phyloP scores from a whole-genome alignment of 2,113 vertebrate species.

The Ursus arctos region DNA sequence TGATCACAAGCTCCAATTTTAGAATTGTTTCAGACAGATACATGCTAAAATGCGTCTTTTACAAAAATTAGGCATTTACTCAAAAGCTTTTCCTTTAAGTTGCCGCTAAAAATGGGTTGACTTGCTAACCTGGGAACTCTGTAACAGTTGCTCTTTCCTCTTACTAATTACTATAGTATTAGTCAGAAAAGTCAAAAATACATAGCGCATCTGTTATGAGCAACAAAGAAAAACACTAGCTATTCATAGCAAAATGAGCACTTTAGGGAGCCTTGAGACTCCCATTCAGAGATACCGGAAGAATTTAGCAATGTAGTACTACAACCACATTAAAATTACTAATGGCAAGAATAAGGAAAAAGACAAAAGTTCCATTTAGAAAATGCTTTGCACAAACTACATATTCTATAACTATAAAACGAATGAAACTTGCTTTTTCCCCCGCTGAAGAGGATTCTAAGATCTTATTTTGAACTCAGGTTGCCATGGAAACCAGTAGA shows the following conservation, averaged over 20 bases:
- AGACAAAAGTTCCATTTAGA: constrained; percentile 60
- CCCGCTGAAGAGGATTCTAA: constrained; percentile 62
- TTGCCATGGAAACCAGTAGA: constrained; percentile 87
- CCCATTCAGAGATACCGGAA: constrained; percentile 54
- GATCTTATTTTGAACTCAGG: constrained; percentile 83
- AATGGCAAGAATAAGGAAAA: constrained; percentile 45
- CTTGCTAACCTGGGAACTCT: constrained; percentile 77
- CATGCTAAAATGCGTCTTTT: background rate
- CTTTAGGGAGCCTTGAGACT: background rate
- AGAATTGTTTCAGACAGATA: background rate
- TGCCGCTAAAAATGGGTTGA: constrained; percentile 76
- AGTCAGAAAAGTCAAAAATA: constrained; percentile 76
- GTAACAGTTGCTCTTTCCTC: constrained; percentile 67
- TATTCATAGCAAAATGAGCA: constrained; percentile 34
- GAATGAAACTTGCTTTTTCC: constrained; percentile 68
- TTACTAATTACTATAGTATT: constrained; percentile 68
- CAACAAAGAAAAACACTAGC: constrained; percentile 33
- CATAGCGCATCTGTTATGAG: constrained; percentile 53
- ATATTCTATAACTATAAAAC: constrained; percentile 24
- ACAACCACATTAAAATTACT: constrained; percentile 22
- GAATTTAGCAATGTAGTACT: background rate
- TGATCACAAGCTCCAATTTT: background rate
- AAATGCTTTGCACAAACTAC: constrained; percentile 61
- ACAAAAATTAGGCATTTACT: constrained; percentile 48
- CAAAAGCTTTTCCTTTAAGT: constrained; percentile 65